Percentiles rank a stretch among this genome's conserved stretches.
These are phyloP conservation scores for Ectemnius continuus DNA, from an alignment of 2,888 invertebrate genomes.

Conservation along the genomic window DNA sequence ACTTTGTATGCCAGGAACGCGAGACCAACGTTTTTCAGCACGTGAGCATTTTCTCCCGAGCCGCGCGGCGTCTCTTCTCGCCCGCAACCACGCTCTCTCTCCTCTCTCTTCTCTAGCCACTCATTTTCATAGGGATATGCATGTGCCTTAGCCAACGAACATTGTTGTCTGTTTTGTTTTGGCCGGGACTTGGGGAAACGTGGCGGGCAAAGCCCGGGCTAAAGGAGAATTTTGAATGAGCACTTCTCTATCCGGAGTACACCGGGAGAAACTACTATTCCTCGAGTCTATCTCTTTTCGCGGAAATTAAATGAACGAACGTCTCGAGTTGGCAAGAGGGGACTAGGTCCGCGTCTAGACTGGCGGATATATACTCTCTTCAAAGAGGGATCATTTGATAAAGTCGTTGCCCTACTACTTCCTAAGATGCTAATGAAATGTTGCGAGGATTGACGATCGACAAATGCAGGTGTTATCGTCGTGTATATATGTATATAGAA, in stretches of 20 bases:
- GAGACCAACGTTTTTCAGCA: slow-evolving; percentile 62
- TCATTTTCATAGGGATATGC: too few relatives aligned
- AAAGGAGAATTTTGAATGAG: slow-evolving; percentile 4
- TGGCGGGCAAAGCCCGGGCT: neutral
- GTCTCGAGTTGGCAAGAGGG: neutral
- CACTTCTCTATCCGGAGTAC: neutral
- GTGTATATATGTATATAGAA: neutral
- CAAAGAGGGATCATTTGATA: neutral
- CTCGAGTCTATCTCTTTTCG: slow-evolving; percentile 4
- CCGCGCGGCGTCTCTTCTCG: too few relatives aligned
- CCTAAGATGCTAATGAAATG: neutral
- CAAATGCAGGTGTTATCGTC: neutral
- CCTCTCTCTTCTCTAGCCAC: too few relatives aligned
- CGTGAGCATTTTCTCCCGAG: slow-evolving; percentile 42
- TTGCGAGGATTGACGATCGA: neutral
- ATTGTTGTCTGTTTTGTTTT: neutral
- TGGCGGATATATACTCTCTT: neutral
- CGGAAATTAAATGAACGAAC: slow-evolving; percentile 5
- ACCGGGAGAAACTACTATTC: neutral
- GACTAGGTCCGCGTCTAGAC: neutral
- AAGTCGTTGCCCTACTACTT: neutral
- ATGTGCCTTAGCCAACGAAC: too few relatives aligned
- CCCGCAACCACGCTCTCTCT: too few relatives aligned
- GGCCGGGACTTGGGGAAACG: neutral
- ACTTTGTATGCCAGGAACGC: slow-evolving; percentile 69